Evolutionary conservation across 2,113 vertebrate genomes (phyloP).

Genomic region (Stegastes partitus): DNA sequence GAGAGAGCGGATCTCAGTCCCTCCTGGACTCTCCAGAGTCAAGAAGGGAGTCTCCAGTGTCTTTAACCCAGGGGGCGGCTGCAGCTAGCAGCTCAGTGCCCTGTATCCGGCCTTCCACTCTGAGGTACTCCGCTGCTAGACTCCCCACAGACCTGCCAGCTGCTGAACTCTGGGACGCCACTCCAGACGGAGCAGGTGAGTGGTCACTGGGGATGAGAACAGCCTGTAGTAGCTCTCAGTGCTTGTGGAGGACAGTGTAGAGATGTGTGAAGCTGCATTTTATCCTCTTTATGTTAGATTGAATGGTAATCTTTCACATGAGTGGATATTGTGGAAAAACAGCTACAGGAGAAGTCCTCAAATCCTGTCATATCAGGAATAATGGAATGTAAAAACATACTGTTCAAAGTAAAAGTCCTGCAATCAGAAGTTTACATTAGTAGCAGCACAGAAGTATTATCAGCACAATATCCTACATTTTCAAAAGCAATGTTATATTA

Average conservation of each 20-base stretch:
- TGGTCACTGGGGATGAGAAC: neutral
- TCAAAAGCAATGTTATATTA: too few relatives aligned
- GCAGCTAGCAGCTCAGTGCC: slow-evolving; percentile 54
- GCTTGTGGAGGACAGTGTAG: neutral
- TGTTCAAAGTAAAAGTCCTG: too few relatives aligned
- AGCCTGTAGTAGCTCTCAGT: neutral
- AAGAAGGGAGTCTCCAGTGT: slow-evolving; percentile 62
- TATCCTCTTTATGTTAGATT: neutral
- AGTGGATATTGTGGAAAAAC: neutral
- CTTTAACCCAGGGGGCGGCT: slow-evolving; percentile 61
- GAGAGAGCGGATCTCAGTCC: slow-evolving; percentile 61
- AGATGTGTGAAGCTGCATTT: neutral
- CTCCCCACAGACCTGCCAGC: slow-evolving; percentile 67
- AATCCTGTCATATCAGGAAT: too few relatives aligned
- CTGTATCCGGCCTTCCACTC: slow-evolving; percentile 79
- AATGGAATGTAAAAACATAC: too few relatives aligned
- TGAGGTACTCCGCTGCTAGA: slow-evolving; percentile 78
- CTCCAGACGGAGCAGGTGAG: slow-evolving; percentile 78
- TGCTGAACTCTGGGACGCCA: slow-evolving; percentile 74
- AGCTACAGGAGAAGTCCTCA: too few relatives aligned
- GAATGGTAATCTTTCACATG: neutral
- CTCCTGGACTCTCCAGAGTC: slow-evolving; percentile 66
- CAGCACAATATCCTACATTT: too few relatives aligned
- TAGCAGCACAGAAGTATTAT: too few relatives aligned
- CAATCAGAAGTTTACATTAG: too few relatives aligned